These are phyloP conservation scores for Peromyscus leucopus DNA, from an alignment of 2,113 vertebrate species.

Conservation along the genomic window DNA sequence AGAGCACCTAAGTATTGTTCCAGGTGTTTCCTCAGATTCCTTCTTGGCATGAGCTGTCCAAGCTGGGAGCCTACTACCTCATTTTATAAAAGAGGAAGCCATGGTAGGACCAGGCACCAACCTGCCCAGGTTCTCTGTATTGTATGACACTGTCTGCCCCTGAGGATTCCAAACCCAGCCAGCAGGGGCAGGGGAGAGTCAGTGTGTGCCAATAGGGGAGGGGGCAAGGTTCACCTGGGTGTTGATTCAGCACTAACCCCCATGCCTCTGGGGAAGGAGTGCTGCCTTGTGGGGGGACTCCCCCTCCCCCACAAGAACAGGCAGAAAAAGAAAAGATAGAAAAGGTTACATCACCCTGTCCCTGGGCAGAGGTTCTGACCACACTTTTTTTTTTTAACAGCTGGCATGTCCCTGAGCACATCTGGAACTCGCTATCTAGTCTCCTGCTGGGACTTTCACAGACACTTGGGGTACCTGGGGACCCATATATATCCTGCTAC, in stretches of 20 bases:
- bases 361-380: neutral
- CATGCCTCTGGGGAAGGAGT: neutral
- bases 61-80: neutral
- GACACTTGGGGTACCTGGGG: neutral
- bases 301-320: neutral
- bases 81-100: neutral
- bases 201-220: fast-evolving
- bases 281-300: neutral
- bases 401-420: too few species aligned
- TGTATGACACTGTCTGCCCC: fast-evolving
- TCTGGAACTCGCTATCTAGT: neutral
- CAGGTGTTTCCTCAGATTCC: neutral
- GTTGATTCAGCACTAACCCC: neutral
- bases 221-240: neutral
- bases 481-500: neutral
- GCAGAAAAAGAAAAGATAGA: neutral
- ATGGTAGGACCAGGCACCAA: neutral
- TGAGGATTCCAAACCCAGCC: neutral
- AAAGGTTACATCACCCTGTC: neutral
- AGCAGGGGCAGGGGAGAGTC: neutral
- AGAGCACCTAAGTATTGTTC: too few species aligned
- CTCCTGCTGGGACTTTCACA: neutral
- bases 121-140: neutral
- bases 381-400: neutral
- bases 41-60: neutral